Evolutionary conservation across 1,140 invertebrate genomes (phyloP), one percentile per base, ranked within the genome.

Genomic region (Zaprionus gabonicus): DNA sequence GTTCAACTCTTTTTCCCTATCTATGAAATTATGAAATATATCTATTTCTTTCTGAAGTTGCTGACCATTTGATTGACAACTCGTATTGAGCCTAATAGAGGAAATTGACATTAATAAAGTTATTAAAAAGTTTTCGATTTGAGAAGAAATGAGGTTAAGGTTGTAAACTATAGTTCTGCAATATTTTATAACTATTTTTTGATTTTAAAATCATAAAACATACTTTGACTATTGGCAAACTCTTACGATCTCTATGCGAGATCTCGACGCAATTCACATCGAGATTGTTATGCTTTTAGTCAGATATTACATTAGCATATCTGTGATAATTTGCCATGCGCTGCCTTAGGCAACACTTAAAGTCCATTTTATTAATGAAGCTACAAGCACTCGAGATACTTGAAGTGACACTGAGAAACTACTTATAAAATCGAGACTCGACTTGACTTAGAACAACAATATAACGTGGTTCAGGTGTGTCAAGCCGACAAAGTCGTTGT

Each of bases 331-430:
- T 55, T 76, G 41, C 55, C 66, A 72, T 38, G 63, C 44, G 28
- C 56, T 13, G 36, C 56, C 25, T 69, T 59, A 51, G 34, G n/a
- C 23, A 34, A 41, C 36, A n/a, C 34, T 68, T 55, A 70, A 66
- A 79, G 53, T 36, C 82, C 36, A 68, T 27, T 65, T 78, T 62
- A 80, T 80, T 87, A 85, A 86, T 86, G 55, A 77, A 86, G 71
- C 68, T 69, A 34, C 41, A 44, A 56, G 55, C 27, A 68, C 17
- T 44, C 20, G 49, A 65, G 60, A 57, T 64, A 70, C 74, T 66
- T 80, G 49, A 77, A 74, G 60, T 71, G 74, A 73, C 77, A 80
- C 63, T 76, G 80, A 81, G 44, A 49, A 70, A 78, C 44, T 60
- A 65, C 68, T 66, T 57, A 80, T 58, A 76, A 80, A 73, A 77